Base-by-base conservation (phyloP, 2,888 invertebrate species). In the Ommatoiulus sabulosus region DNA sequence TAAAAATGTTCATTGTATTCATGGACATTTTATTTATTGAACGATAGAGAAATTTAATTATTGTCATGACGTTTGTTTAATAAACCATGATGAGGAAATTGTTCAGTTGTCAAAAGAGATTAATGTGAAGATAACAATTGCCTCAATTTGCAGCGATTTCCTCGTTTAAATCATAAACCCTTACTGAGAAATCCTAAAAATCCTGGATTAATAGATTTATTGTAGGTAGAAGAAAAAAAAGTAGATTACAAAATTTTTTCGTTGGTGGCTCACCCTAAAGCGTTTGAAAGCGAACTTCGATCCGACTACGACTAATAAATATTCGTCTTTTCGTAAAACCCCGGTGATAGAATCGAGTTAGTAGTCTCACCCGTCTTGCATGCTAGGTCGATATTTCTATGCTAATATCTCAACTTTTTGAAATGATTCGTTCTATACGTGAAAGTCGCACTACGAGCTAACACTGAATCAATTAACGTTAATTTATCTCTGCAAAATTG, bases 401-500 rank as follows among this genome's bases (percentile, higher is more conserved):
- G 72, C 24, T 20, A 72, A 72, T 72, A 72, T 24, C 24, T 72
- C 24, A 72, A 8, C 72, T 72, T 72, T 72, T 24, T 10, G 72
- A 24, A 72, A 72, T 24, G 72, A n/a, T 24, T 72, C 24, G 4
- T 24, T 24, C 72, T 8, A 20, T 24, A 72, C 10, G 8, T n/a
- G 24, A n/a, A 5, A 24, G 72, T 24, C 24, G n/a, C 72, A 72
- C 17, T 72, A 24, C 24, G 72, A 20, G 72, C 20, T 72, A 72
- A 24, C 72, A 72, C 24, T 72, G 8, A 72, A 72, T 72, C 72
- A 72, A 72, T 72, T 72, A 72, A 72, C 72, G 72, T 72, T 24
- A 72, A 72, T 72, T 72, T 72, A 72, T 72, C 72, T 24, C 72
- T 72, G 72, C 72, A 72, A 72, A 72, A 72, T 72, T 72, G 72